Evolutionary conservation across 2,888 invertebrate species (phyloP).

Genomic region (Leucania comma): DNA sequence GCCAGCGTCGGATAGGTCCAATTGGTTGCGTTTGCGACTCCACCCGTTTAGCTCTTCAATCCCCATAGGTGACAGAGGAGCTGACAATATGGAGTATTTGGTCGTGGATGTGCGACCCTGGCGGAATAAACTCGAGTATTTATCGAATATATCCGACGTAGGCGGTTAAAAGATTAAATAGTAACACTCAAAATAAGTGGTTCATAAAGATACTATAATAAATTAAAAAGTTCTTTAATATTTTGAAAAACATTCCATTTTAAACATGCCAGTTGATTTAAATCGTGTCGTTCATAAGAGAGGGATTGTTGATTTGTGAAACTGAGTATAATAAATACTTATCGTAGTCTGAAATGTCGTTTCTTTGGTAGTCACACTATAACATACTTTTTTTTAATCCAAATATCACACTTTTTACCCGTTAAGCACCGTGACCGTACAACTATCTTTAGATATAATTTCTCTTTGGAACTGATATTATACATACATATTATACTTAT

Average conservation of each 20-base stretch:
- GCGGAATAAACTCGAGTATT: too few relatives aligned
- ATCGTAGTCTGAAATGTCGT: slow-evolving; percentile 63
- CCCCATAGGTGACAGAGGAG: too few relatives aligned
- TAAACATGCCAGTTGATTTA: slow-evolving; percentile 22
- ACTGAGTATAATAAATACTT: slow-evolving; percentile 54
- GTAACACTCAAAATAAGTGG: background rate
- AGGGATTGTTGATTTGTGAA: slow-evolving; percentile 26
- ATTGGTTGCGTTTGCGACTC: too few relatives aligned
- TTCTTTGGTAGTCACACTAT: slow-evolving; percentile 76
- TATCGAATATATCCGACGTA: too few relatives aligned
- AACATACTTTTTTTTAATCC: slow-evolving; percentile 67
- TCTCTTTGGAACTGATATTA: slow-evolving; percentile 55
- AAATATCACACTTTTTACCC: slow-evolving; percentile 81
- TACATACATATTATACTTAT: slow-evolving; percentile 52
- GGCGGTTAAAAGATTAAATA: too few relatives aligned
- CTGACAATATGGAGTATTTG: too few relatives aligned
- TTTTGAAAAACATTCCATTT: slow-evolving; percentile 14
- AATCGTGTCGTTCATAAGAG: slow-evolving; percentile 24
- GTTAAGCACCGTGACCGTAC: slow-evolving; percentile 75
- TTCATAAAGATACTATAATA: slow-evolving; percentile 7
- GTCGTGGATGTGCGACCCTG: too few relatives aligned
- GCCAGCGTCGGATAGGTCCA: too few relatives aligned
- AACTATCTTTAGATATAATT: slow-evolving; percentile 64
- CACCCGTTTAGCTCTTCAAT: too few relatives aligned
- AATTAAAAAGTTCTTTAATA: background rate